These are phyloP conservation scores for Chroicocephalus ridibundus DNA, from an alignment of 2,113 vertebrate genomes.

Conservation along the genomic window DNA sequence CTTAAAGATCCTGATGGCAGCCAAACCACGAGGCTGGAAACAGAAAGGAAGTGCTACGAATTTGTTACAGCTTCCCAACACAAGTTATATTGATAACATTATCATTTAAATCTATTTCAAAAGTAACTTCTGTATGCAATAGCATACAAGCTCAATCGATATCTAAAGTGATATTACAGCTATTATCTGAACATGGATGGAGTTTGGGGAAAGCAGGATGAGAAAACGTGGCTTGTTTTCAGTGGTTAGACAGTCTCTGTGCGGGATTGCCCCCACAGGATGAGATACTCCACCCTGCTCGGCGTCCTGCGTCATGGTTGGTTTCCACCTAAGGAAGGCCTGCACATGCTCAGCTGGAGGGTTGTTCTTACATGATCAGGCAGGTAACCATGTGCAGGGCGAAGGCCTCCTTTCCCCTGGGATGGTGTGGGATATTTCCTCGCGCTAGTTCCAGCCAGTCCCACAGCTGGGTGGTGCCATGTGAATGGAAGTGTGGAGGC, in stretches of 20 bases:
- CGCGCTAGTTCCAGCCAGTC: neutral
- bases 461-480: fast-evolving
- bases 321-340: neutral
- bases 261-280: neutral
- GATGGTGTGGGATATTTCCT: neutral
- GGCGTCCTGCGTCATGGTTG: fast-evolving
- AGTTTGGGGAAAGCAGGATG: neutral
- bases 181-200: neutral
- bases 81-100: neutral
- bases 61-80: neutral
- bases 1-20: neutral
- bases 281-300: neutral
- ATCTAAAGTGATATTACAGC: neutral
- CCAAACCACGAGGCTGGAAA: neutral
- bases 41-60: neutral
- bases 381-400: neutral
- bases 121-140: neutral
- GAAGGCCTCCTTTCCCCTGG: neutral
- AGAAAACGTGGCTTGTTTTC: neutral
- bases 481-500: neutral
- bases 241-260: neutral
- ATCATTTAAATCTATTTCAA: neutral
- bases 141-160: neutral
- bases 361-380: neutral
- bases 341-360: neutral